Percentiles rank a stretch among this genome's conserved stretches.
Conservation (phyloP, 2,113 vertebrate species). For the Chinchilla lanigera region DNA sequence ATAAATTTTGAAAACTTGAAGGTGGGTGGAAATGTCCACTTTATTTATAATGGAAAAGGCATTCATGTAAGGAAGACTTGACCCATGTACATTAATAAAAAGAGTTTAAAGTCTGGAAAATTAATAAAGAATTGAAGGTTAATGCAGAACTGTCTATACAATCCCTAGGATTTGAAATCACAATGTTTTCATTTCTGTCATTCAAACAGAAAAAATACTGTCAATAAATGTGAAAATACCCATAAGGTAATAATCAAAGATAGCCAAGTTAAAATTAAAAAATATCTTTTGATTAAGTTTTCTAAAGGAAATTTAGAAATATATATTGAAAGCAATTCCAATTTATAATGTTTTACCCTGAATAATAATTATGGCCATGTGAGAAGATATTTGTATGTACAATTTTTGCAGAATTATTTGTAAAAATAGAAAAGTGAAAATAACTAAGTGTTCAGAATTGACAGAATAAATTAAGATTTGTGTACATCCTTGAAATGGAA, state of each 20-base stretch:
- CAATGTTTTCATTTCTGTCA: not conserved
- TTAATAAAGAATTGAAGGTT: not conserved
- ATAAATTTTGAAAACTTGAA: constrained; percentile 33
- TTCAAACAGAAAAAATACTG: constrained; percentile 22
- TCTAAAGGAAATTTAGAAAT: constrained; percentile 32
- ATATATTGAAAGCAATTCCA: not conserved
- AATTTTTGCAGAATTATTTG: constrained; percentile 42
- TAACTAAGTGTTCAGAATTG: not conserved
- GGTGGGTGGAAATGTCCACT: constrained; percentile 4
- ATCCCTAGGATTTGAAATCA: not conserved
- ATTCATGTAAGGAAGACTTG: not conserved
- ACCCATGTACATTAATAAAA: constrained; percentile 16
- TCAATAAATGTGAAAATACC: constrained; percentile 18
- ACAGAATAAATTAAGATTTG: not conserved
- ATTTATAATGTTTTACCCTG: not conserved
- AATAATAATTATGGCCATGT: not conserved
- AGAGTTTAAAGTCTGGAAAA: constrained; percentile 22
- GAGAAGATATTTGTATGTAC: not conserved
- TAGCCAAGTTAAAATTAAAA: constrained; percentile 7
- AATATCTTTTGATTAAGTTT: constrained; percentile 1
- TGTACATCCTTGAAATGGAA: not conserved
- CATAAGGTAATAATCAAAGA: constrained; percentile 13
- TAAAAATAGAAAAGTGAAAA: constrained; percentile 35
- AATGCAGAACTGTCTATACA: not conserved
- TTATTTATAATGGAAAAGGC: constrained; percentile 45